Evolutionary conservation across 2,888 invertebrate genomes (phyloP).

Genomic region (Aspidiotus rigidus): DNA sequence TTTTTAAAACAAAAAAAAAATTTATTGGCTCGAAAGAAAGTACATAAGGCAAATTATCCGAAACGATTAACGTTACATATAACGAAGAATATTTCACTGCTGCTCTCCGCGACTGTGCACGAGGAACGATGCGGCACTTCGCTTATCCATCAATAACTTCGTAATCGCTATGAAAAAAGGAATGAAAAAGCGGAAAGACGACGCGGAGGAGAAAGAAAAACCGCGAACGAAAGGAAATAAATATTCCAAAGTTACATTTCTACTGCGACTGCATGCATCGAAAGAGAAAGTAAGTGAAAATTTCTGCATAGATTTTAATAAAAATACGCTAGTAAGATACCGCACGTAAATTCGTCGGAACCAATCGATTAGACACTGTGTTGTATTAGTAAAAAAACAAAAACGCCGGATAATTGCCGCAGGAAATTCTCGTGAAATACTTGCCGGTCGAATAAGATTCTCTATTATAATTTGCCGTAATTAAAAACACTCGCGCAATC

Average conservation of each 20-base stretch:
- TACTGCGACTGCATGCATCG: slow-evolving; percentile 12
- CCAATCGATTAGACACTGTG: slow-evolving; percentile 26
- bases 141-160: no score
- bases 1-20: no score
- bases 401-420: slow-evolving; percentile 23
- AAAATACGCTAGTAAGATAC: slow-evolving; percentile 12
- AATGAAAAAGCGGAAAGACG: no score
- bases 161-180: no score
- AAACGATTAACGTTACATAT: no score
- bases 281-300: slow-evolving; percentile 33
- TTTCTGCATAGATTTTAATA: slow-evolving; percentile 28
- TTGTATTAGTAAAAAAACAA: slow-evolving; percentile 20
- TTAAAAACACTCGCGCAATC: neutral
- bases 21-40: no score
- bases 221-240: neutral
- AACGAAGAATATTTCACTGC: no score
- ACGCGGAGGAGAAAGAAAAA: neutral
- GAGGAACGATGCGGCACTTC: no score
- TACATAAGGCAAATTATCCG: no score
- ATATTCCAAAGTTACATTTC: slow-evolving; percentile 7
- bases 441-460: neutral
- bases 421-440: slow-evolving; percentile 21
- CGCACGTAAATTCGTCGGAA: slow-evolving; percentile 30
- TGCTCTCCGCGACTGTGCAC: no score
- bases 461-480: slow-evolving; percentile 15